phyloP scores from a whole-genome alignment of 1,140 invertebrate species.

The Drosophila tristis region DNA sequence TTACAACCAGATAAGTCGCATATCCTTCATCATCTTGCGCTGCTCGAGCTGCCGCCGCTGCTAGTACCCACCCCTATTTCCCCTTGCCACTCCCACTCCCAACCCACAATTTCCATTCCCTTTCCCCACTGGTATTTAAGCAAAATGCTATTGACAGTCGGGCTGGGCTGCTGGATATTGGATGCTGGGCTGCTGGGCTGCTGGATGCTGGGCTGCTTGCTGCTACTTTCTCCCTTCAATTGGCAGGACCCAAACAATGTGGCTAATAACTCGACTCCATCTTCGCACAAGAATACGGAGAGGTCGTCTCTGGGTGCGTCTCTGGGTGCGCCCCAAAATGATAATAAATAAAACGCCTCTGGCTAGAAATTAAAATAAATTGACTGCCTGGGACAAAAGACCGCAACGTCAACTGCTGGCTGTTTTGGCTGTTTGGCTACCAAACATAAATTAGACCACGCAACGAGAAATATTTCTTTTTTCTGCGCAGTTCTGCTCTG shows the following conservation, averaged over 20 bases:
- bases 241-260: constrained; percentile 67
- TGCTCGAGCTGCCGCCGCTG: constrained; percentile 21
- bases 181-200: neutral
- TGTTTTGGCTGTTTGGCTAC: constrained; percentile 11
- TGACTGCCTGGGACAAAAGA: constrained; percentile 73
- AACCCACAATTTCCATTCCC: neutral
- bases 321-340: constrained; percentile 43
- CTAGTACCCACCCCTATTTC: neutral
- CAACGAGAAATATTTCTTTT: constrained; percentile 42
- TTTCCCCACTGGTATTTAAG: constrained; percentile 11
- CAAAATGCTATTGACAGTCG: constrained; percentile 60
- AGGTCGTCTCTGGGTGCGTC: neutral
- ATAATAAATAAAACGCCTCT: constrained; percentile 78
- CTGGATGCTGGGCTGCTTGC: neutral
- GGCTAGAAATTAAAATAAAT: constrained; percentile 81
- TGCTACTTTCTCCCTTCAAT: constrained; percentile 49
- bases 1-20: constrained; percentile 68
- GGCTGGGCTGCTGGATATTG: constrained; percentile 5
- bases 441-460: constrained; percentile 47
- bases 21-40: constrained; percentile 47
- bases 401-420: constrained; percentile 61
- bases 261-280: constrained; percentile 67
- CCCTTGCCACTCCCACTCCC: neutral
- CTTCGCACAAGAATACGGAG: constrained; percentile 5
- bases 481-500: neutral